A percentile compares a stretch with the other conserved stretches of the same genome.
Conservation (phyloP, 30 jellyfish, hydroid and myxozoan species). For the Nemopilema nomurai region DNA sequence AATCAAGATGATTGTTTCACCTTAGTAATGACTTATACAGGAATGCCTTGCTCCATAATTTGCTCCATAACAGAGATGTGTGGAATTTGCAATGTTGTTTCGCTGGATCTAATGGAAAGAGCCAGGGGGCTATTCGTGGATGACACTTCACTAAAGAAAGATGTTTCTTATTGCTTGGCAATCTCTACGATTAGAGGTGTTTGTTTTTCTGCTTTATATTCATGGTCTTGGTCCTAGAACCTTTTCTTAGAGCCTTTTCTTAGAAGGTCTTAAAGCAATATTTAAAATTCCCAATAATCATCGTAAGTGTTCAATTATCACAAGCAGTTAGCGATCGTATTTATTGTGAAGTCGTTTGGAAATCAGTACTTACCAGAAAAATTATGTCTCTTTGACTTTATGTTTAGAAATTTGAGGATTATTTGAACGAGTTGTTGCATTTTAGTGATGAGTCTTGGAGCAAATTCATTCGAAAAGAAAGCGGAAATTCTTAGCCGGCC, state of each 20-base stretch:
- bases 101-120: neutral
- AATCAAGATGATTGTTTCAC: neutral
- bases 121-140: neutral
- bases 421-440: neutral
- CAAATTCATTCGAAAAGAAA: neutral
- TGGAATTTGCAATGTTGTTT: neutral
- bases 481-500: neutral
- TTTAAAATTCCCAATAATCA: too few relatives aligned
- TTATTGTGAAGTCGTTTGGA: too few relatives aligned
- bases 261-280: too few relatives aligned
- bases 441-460: neutral
- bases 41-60: neutral
- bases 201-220: neutral
- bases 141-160: neutral
- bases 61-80: neutral
- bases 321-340: too few relatives aligned
- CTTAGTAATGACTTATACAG: neutral
- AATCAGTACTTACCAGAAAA: too few relatives aligned
- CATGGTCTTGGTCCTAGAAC: neutral
- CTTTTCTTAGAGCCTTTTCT: neutral
- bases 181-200: neutral
- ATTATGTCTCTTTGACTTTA: too few relatives aligned
- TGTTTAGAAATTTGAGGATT: too few relatives aligned
- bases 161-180: neutral
- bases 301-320: too few relatives aligned